Evolutionary conservation across 1,140 invertebrate genomes (phyloP), one percentile per base, ranked within the genome.

Genomic region (Pantala flavescens): DNA sequence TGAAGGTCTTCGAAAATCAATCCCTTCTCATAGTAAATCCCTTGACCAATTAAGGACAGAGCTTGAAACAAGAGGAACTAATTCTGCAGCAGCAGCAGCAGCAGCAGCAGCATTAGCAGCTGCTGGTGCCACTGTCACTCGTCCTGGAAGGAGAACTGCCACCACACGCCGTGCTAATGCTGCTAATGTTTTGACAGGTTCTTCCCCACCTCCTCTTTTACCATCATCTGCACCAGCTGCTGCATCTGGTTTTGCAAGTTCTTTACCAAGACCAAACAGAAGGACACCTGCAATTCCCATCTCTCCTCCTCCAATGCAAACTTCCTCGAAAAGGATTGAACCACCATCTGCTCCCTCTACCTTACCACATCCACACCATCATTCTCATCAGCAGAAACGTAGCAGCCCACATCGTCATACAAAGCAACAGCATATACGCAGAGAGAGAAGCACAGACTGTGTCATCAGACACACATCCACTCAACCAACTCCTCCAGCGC

Each of bases 21-120:
- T 85, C 0, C 80, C 90, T 36, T 90, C 90, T 71, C 91, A 93
- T 80, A 93, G 91, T 80, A 93, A 93, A 79, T 93, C 91, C 0
- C 80, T 93, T 55, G 91, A 93, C 80, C 91, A 93, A 77, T 79
- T 93, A 87, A 86, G 78, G 81, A 70, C 73, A 70, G 73, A 74
- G 70, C 43, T 77, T 43, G 73, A 75, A 28, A 77, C 76, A 71
- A 76, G 76, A 72, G 83, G 78, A 84, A 84, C 77, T 83, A 81
- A 83, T 83, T 81, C 82, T 85, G 80, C 82, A 83, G 80, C 82
- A 83, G 82, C 84, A 83, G 80, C 83, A 84, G 81, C 82, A 86
- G 80, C 85, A 85, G 78, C 86, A 86, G 23, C 82, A 43, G 43
- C 74, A 36, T 16, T 28, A 42, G n/a, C 28, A 73, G 19, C 55